Percentiles rank a stretch among this genome's conserved stretches.
phyloP scores from a whole-genome alignment of 2,797 vertebrate genomes.

The Manis javanica region DNA sequence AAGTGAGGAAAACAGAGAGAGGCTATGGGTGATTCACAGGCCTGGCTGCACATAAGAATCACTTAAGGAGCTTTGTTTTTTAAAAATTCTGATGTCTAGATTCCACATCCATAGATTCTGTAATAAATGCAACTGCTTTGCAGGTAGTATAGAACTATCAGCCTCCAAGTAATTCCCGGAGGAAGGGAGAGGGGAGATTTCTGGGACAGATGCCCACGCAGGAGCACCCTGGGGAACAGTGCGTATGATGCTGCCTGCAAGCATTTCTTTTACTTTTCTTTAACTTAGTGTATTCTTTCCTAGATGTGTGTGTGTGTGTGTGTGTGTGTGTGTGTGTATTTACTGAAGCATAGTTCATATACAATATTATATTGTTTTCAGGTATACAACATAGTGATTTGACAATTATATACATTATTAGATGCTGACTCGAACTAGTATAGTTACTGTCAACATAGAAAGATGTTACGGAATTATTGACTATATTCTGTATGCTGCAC shows the following conservation, averaged over 20 bases:
- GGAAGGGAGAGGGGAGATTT: not conserved
- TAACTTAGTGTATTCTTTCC: no score
- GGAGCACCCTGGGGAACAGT: not conserved
- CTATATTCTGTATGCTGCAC: no score
- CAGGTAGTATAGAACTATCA: not conserved
- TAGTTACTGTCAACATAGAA: no score
- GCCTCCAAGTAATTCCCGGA: not conserved
- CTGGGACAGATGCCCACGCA: not conserved
- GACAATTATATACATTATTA: no score
- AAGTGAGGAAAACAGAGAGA: not conserved
- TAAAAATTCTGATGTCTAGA: not conserved
- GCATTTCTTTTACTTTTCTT: not conserved
- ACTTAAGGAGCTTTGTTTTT: slow-evolving; percentile 89
- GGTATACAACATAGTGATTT: no score
- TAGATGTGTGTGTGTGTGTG: no score
- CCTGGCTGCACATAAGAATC: slow-evolving; percentile 80
- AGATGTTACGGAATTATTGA: no score
- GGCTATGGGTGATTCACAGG: not conserved
- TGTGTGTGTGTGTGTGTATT: no score
- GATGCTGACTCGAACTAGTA: no score
- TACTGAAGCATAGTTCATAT: no score
- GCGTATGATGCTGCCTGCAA: not conserved
- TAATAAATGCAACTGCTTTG: not conserved
- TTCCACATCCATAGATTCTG: not conserved
- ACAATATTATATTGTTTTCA: no score